Evolutionary conservation across 2,797 vertebrate species (phyloP), one percentile per base, ranked within the genome.

Genomic region (Intellagama lesueurii): DNA sequence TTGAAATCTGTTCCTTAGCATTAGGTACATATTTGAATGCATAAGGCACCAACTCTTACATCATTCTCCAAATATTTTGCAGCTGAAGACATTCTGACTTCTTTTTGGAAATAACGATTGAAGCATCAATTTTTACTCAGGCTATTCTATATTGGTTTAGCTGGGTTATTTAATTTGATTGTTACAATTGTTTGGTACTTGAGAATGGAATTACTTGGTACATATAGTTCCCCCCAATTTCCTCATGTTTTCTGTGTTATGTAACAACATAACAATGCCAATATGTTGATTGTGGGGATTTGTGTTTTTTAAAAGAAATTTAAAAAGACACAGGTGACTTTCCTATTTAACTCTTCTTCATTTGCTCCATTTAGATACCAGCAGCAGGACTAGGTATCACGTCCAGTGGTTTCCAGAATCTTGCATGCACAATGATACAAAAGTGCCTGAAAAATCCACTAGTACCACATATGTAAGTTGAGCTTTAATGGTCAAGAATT

Each of bases 341-440:
- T 93, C 88, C 7, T 1, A 32, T 7, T 73, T 86, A 49, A 16
- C 30, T 91, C 11, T 68, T 82, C 26, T 68, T 81, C n/a, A 91
- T 69, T 56, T 22, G 60, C 88, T 85, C 79, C 4, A 75, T 89
- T 44, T 94, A 99, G 98, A 98, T 93, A 91, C 96, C 30, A 52
- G 94, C 0, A 94, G 94, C 0, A 93, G 97, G 89, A 97, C 95
- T 77, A 98, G 96, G 0, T 99, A 98, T 92, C 98, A 98, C 0
- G 98, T 99, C 89, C 98, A 98, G 91, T 99, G 98, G 98, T 96
- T 97, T 30, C 97, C 98, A 0, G 98, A 99, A 93, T 97, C 96
- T 92, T 99, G 99, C 93, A 94, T 95, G 90, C 97, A 98, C 95
- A 99, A 99, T 35, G 96, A 97, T 91, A 99, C 97, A 8, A 95